Conservation (phyloP, 2,888 invertebrate species). For the Plagodis pulveraria region DNA sequence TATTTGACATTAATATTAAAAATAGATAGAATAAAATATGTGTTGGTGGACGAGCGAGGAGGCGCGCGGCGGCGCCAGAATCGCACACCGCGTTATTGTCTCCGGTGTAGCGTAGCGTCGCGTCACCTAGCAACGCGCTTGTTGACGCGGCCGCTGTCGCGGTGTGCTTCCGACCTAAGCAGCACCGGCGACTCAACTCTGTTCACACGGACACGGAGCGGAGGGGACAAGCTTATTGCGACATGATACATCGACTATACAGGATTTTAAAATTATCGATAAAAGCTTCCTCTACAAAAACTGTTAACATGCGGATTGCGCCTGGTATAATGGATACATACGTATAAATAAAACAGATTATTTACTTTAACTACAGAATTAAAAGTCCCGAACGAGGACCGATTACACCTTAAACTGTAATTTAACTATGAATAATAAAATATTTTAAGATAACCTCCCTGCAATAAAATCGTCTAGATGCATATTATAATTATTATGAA, state of each 20-base stretch:
- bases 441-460: constrained; percentile 81
- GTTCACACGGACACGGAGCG: constrained; percentile 33
- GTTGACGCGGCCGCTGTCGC: constrained; percentile 20
- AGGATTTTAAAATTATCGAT: constrained; percentile 45
- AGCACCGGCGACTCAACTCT: constrained; percentile 43
- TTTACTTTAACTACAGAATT: constrained; percentile 63
- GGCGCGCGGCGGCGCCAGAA: constrained; percentile 57
- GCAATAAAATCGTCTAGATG: constrained; percentile 82
- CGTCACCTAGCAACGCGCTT: constrained; percentile 38
- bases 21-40: constrained; percentile 84
- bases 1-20: constrained; percentile 85
- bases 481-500: constrained; percentile 78
- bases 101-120: constrained; percentile 21
- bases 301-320: constrained; percentile 56
- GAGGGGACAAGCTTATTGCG: constrained; percentile 52
- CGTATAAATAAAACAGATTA: constrained; percentile 54
- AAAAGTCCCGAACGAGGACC: constrained; percentile 68
- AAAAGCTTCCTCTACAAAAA: constrained; percentile 62
- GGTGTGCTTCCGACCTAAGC: constrained; percentile 37
- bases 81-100: constrained; percentile 51
- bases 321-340: constrained; percentile 46
- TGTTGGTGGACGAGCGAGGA: constrained; percentile 80
- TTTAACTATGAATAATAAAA: constrained; percentile 82
- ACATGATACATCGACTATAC: constrained; percentile 43
- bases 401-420: constrained; percentile 76